A percentile compares a stretch with the other conserved stretches of the same genome.
Evolutionary conservation across 2,113 vertebrate genomes (phyloP).

Genomic region (Rhinolophus ferrumequinum): DNA sequence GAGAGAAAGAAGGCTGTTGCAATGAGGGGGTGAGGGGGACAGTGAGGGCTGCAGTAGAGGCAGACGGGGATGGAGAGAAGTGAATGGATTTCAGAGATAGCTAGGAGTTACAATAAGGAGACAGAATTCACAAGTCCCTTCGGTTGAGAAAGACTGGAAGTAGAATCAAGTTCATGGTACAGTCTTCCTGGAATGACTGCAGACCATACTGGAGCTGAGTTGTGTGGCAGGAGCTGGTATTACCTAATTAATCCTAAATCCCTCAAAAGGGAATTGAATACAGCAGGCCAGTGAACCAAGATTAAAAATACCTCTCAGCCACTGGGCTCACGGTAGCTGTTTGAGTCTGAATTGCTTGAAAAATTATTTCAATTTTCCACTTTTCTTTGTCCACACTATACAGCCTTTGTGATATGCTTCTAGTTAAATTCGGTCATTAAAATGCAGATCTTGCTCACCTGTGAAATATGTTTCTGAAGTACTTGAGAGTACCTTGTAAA

Average conservation of each 20-base stretch:
- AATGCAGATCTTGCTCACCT: background rate
- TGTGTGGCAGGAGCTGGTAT: background rate
- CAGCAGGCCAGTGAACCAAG: background rate
- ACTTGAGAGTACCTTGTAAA: background rate
- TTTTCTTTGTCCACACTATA: background rate
- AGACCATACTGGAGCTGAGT: background rate
- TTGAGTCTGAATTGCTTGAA: background rate
- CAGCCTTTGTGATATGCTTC: background rate
- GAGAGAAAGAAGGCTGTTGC: background rate
- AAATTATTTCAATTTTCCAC: background rate
- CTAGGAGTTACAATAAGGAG: background rate
- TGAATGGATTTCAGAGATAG: too few species aligned
- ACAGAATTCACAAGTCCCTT: background rate
- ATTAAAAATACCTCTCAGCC: background rate
- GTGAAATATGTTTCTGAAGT: background rate
- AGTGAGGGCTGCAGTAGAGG: background rate
- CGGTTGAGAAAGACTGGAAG: background rate
- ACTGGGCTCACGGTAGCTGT: background rate
- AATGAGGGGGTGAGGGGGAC: background rate
- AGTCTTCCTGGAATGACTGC: background rate
- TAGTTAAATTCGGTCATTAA: slow-evolving; percentile 22
- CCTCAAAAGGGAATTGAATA: background rate
- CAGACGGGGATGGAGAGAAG: background rate
- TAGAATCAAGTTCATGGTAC: background rate
- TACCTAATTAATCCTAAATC: background rate